Conservation (phyloP, 2,888 invertebrate genomes). For the Tromatobia lineatoria region DNA sequence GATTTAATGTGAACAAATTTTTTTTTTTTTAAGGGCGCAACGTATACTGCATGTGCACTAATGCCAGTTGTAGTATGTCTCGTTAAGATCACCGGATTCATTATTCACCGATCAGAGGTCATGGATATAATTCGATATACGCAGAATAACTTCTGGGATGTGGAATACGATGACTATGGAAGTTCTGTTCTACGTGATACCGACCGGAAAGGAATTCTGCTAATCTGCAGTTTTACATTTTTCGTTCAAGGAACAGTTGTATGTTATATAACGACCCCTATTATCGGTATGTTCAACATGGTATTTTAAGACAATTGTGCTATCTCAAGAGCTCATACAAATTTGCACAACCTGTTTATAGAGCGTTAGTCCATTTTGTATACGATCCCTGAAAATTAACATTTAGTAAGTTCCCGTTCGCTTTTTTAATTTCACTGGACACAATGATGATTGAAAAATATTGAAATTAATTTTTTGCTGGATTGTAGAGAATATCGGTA, state of each 20-base stretch:
- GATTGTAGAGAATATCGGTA: slow-evolving; percentile 70
- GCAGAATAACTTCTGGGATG: slow-evolving; percentile 68
- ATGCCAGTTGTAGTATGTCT: slow-evolving; percentile 60
- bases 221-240: slow-evolving; percentile 69
- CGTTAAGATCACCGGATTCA: slow-evolving; percentile 62
- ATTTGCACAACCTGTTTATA: not conserved
- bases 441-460: not conserved
- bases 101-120: slow-evolving; percentile 39
- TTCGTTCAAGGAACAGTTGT: slow-evolving; percentile 64
- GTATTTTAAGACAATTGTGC: not conserved
- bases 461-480: not conserved
- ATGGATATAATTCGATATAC: slow-evolving; percentile 63
- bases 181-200: slow-evolving; percentile 46
- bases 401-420: no score
- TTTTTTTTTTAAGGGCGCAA: slow-evolving; percentile 62
- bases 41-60: slow-evolving; percentile 59
- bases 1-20: no score
- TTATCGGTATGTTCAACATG: slow-evolving; percentile 67
- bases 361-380: no score
- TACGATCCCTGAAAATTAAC: no score
- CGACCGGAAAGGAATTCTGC: slow-evolving; percentile 61
- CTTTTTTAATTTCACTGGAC: not conserved
- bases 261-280: slow-evolving; percentile 67
- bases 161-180: slow-evolving; percentile 62
- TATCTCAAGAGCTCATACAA: not conserved